Conservation (phyloP, 2,113 vertebrate genomes). For the Mesoclemmys tuberculata region DNA sequence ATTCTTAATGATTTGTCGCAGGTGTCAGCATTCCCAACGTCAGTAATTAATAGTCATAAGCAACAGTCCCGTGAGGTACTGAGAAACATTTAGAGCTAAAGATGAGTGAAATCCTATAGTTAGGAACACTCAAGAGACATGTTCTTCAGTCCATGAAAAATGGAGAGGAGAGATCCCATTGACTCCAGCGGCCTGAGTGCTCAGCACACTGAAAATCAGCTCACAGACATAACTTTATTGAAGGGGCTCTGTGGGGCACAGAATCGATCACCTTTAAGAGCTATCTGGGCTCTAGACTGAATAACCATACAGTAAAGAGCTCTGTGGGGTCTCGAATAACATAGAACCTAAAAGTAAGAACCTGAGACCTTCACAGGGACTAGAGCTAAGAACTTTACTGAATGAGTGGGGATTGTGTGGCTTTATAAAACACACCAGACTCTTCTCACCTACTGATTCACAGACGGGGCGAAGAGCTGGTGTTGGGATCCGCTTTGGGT, state of each 20-base stretch:
- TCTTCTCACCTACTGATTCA: not conserved
- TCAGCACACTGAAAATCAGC: not conserved
- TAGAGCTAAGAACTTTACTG: not conserved
- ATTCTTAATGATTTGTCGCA: not conserved
- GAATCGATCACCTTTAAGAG: not conserved
- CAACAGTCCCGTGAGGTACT: not conserved
- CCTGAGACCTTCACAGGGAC: not conserved
- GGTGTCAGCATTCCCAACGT: not conserved
- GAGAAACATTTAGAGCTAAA: not conserved
- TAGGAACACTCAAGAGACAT: not conserved
- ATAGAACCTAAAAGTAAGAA: not conserved
- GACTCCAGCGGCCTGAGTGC: not conserved
- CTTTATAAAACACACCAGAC: not conserved
- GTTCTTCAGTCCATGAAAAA: not conserved
- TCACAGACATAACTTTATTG: not conserved
- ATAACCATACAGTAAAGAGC: not conserved
- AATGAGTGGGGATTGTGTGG: not conserved
- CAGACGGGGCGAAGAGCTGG: not conserved
- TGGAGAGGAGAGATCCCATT: not conserved
- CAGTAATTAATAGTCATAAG: not conserved
- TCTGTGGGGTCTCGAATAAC: not conserved
- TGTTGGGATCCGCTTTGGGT: not conserved
- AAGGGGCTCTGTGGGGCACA: not conserved
- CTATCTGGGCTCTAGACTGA: not conserved
- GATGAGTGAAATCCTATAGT: not conserved